Evolutionary conservation across 2,113 vertebrate species (phyloP).

Genomic region (Seriola dumerili): DNA sequence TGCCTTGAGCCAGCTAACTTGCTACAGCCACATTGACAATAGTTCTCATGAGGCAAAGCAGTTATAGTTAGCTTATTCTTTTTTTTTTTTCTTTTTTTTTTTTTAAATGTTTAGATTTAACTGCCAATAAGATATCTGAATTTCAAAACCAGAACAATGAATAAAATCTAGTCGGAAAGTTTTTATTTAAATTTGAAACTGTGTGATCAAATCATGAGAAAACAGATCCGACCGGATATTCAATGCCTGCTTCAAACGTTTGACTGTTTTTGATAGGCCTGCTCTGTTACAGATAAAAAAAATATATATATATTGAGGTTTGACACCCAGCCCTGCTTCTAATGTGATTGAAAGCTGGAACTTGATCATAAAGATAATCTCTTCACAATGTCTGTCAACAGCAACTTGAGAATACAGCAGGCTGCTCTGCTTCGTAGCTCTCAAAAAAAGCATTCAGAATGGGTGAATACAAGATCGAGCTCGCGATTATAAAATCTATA

Average conservation of each 20-base stretch:
- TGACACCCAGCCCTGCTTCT: neutral
- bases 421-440: neutral
- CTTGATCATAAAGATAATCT: slow-evolving; percentile 9
- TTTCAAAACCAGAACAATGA: too few relatives aligned
- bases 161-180: too few relatives aligned
- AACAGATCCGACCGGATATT: neutral
- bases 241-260: neutral
- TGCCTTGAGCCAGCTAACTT: too few relatives aligned
- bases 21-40: too few relatives aligned
- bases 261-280: neutral
- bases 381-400: neutral
- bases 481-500: neutral
- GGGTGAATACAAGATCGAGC: neutral
- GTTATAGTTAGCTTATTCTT: neutral
- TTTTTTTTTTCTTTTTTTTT: neutral
- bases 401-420: neutral
- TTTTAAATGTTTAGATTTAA: neutral
- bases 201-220: slow-evolving; percentile 5
- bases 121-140: too few relatives aligned
- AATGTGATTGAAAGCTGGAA: slow-evolving; percentile 3
- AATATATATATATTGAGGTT: neutral
- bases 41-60: neutral
- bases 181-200: neutral
- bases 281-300: neutral
- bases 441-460: neutral